Evolutionary conservation across 2,888 invertebrate species (phyloP).

Genomic region (Rhingia campestris): DNA sequence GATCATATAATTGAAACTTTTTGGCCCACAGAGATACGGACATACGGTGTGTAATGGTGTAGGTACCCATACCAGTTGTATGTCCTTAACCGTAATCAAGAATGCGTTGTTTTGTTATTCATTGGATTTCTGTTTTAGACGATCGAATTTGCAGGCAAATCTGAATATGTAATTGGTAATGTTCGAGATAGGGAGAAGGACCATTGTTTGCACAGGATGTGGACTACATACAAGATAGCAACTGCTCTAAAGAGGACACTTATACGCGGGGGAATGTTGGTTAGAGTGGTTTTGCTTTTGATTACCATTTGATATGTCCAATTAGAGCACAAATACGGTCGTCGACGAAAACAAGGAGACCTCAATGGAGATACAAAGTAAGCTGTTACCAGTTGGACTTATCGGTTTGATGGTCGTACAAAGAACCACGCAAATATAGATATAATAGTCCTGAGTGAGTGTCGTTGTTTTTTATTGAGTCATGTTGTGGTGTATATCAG

Average conservation of each 20-base stretch:
- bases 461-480: conserved; percentile 11
- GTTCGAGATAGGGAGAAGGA: neutral
- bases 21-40: conserved; percentile 9
- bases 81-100: conserved; percentile 67
- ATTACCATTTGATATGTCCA: conserved; percentile 65
- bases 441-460: neutral
- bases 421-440: conserved; percentile 1
- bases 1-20: conserved; percentile 65
- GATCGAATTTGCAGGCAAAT: conserved; percentile 61
- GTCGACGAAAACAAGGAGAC: conserved; percentile 25
- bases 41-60: conserved; percentile 8
- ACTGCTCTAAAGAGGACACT: conserved; percentile 17
- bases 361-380: neutral
- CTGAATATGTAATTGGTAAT: conserved; percentile 67
- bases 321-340: conserved; percentile 50
- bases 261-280: neutral
- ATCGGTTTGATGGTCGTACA: conserved; percentile 13
- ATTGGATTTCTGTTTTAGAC: conserved; percentile 60
- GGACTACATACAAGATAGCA: conserved; percentile 16
- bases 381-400: conserved; percentile 19
- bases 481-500: neutral
- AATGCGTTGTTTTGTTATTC: conserved; percentile 68
- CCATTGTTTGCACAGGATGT: conserved; percentile 2
- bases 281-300: conserved; percentile 38
- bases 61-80: conserved; percentile 4